Evolutionary conservation across 2,113 vertebrate genomes (phyloP).

Genomic region (Syrrhaptes paradoxus): DNA sequence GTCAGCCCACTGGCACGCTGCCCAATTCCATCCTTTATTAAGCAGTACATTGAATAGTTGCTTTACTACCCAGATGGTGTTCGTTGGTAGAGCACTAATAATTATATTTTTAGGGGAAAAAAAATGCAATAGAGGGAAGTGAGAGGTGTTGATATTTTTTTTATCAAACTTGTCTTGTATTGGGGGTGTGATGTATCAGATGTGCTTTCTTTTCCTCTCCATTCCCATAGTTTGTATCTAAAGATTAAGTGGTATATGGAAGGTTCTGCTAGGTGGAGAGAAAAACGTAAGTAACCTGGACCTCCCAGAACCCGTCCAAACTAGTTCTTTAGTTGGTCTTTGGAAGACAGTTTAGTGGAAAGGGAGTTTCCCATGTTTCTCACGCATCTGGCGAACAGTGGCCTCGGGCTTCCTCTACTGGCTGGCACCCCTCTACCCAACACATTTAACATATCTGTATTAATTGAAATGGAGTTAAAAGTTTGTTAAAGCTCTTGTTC

Average conservation of each 20-base stretch:
- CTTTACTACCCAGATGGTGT: not conserved
- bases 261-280: not conserved
- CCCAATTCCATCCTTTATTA: not conserved
- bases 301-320: not conserved
- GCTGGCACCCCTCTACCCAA: not conserved
- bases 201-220: not conserved
- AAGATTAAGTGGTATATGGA: not conserved
- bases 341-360: conserved; percentile 23
- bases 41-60: not conserved
- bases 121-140: not conserved
- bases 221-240: not conserved
- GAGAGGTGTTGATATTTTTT: not conserved
- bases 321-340: conserved; percentile 20
- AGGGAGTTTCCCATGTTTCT: conserved; percentile 43
- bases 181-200: not conserved
- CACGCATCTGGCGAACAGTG: not conserved
- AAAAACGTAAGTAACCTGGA: not conserved
- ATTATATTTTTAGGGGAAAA: not conserved
- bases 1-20: not conserved
- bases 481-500: not conserved
- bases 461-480: not conserved
- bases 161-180: not conserved
- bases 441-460: not conserved
- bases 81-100: not conserved
- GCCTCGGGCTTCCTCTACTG: conserved; percentile 17